phyloP scores from a whole-genome alignment of 1,140 invertebrate genomes.

The Caenorhabditis tropicalis region DNA sequence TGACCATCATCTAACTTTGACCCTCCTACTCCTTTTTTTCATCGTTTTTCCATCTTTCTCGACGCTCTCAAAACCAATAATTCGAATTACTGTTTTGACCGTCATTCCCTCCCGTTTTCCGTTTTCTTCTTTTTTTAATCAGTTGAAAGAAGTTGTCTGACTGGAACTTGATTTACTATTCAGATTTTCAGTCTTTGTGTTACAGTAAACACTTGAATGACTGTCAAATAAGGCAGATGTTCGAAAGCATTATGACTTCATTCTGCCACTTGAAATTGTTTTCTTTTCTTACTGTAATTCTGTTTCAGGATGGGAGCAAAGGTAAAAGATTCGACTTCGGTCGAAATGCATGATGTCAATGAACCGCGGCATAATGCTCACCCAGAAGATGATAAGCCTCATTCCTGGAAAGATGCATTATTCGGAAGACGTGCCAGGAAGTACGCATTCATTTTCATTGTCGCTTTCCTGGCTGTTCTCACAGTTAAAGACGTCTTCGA shows the following conservation, averaged over 20 bases:
- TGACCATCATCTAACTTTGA: constrained; percentile 40
- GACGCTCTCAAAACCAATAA: constrained; percentile 40
- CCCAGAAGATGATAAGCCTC: constrained; percentile 21
- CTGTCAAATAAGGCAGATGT: background rate
- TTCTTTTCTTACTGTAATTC: too few species aligned
- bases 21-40: constrained; percentile 22
- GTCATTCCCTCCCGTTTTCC: constrained; percentile 23
- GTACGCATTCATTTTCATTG: constrained; percentile 69
- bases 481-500: constrained; percentile 68
- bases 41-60: constrained; percentile 20
- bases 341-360: constrained; percentile 17
- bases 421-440: constrained; percentile 62
- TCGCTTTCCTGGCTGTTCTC: constrained; percentile 66
- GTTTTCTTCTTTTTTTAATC: background rate
- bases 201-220: background rate
- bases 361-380: background rate
- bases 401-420: constrained; percentile 54
- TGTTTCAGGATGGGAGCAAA: constrained; percentile 32
- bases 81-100: constrained; percentile 40
- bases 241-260: background rate
- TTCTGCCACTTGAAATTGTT: too few species aligned
- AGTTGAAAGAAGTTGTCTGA: background rate
- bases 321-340: constrained; percentile 30
- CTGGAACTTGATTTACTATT: background rate
- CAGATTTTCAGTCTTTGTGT: background rate